Conservation (phyloP, 2,113 vertebrate species). For the Periophthalmus modestus region DNA sequence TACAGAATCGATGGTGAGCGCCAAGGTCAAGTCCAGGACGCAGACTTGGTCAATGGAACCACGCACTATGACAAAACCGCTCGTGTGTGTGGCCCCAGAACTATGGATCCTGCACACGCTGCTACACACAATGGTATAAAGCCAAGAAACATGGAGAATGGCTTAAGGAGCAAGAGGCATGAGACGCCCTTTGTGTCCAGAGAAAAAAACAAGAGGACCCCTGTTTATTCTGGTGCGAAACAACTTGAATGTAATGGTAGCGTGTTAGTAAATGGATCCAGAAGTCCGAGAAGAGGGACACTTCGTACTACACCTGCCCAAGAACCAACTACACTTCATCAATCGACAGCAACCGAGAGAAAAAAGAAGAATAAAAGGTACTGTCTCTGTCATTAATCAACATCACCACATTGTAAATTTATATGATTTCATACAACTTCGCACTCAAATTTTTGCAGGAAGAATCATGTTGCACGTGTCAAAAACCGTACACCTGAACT, state of each 20-base stretch:
- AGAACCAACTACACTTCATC: not conserved
- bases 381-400: not conserved
- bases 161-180: not conserved
- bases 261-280: not conserved
- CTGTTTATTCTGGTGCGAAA: constrained; percentile 2
- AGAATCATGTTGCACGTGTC: fast-evolving
- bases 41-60: constrained; percentile 24
- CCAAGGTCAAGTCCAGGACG: not conserved
- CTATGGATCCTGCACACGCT: not conserved
- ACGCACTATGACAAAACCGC: not conserved
- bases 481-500: not conserved
- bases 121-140: constrained; percentile 1
- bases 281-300: not conserved
- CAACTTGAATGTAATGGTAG: not conserved
- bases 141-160: not conserved
- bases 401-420: not conserved
- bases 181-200: not conserved
- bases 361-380: constrained; percentile 41
- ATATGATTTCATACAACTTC: not conserved
- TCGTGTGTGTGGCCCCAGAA: constrained; percentile 1
- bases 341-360: not conserved
- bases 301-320: not conserved
- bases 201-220: not conserved
- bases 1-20: not conserved
- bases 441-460: constrained; percentile 27